Evolutionary conservation across 2,888 invertebrate genomes (phyloP).

Genomic region (Homarus gammarus): DNA sequence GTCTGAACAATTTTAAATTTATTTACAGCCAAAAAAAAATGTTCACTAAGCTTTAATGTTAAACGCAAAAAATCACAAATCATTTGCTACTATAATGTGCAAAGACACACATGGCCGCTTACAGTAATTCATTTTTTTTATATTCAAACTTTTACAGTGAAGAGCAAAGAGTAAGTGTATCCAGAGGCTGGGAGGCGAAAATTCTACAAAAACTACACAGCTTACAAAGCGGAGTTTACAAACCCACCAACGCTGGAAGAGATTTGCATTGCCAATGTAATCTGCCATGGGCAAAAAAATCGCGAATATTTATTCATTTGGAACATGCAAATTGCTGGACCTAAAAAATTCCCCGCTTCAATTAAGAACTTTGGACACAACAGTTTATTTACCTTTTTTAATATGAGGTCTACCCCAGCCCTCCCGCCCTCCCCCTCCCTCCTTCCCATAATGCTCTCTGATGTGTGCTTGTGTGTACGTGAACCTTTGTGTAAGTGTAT

Average conservation of each 20-base stretch:
- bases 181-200: background rate
- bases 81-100: no score
- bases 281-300: conserved; percentile 65
- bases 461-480: background rate
- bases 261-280: conserved; percentile 73
- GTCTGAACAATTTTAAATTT: no score
- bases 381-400: conserved; percentile 40
- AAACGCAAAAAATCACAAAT: no score
- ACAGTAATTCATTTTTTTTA: no score
- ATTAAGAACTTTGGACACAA: conserved; percentile 64
- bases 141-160: background rate
- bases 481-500: background rate
- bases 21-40: no score
- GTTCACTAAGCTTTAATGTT: no score
- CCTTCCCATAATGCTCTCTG: background rate
- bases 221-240: conserved; percentile 25
- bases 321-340: conserved; percentile 65
- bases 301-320: conserved; percentile 67
- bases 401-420: background rate
- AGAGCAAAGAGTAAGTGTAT: background rate
- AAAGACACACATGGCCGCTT: no score
- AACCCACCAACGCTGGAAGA: conserved; percentile 43
- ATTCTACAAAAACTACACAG: conserved; percentile 11
- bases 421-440: background rate
- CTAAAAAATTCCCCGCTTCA: conserved; percentile 62